phyloP scores from a whole-genome alignment of 2,797 vertebrate species.

The Momotus momota region DNA sequence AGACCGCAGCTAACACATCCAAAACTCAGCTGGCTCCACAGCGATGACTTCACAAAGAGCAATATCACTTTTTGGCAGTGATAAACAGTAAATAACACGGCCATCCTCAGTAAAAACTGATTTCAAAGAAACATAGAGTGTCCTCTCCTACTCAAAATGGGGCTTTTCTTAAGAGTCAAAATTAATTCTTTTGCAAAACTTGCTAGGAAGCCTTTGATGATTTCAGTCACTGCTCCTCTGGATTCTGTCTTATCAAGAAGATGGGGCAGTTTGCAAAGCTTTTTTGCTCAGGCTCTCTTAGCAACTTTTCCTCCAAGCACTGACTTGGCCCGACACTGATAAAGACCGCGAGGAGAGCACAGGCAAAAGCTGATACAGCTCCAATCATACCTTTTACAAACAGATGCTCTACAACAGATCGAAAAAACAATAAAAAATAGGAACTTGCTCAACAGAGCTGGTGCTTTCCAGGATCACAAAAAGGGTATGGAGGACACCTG shows the following conservation, averaged over 20 bases:
- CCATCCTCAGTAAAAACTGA: background rate
- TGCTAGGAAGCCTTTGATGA: conserved; percentile 21
- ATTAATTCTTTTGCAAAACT: background rate
- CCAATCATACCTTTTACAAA: conserved; percentile 19
- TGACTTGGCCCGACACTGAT: conserved; percentile 24
- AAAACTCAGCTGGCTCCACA: background rate
- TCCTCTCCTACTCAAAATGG: background rate
- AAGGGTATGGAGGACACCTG: conserved; percentile 45
- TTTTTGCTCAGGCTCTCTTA: background rate
- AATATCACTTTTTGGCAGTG: background rate
- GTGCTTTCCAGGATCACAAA: conserved; percentile 46
- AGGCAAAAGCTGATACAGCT: conserved; percentile 4
- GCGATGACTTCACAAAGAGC: rapidly evolving
- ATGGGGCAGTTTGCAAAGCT: conserved; percentile 14
- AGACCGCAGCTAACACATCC: background rate
- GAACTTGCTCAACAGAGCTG: background rate
- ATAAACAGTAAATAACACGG: background rate
- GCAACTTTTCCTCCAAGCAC: conserved; percentile 18
- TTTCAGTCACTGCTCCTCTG: background rate
- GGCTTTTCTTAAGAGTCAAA: background rate
- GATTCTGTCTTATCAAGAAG: conserved; percentile 25
- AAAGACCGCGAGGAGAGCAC: background rate
- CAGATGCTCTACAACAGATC: conserved; percentile 24
- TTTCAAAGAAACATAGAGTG: background rate
- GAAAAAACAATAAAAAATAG: background rate